Percentiles rank a stretch among this genome's conserved stretches.
phyloP scores from a whole-genome alignment of 1,140 invertebrate genomes.

The honey bee (Apis mellifera) region DNA sequence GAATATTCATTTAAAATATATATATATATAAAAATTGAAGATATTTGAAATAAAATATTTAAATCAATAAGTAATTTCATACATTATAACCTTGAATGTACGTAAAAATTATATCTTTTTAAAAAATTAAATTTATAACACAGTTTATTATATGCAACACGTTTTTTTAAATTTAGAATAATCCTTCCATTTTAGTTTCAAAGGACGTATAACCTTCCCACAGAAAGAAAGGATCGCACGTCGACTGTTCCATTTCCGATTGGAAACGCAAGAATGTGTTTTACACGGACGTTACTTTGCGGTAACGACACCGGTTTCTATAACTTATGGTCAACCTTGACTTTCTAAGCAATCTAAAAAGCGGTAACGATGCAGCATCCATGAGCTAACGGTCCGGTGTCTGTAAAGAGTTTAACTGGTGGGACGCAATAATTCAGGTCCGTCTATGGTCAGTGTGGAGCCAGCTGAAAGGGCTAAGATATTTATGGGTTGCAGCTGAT shows the following conservation, averaged over 20 bases:
- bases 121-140: too few relatives aligned
- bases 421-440: slow-evolving; percentile 60
- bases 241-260: slow-evolving; percentile 30
- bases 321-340: slow-evolving; percentile 53
- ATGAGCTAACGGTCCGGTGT: slow-evolving; percentile 40
- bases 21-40: background rate
- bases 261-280: slow-evolving; percentile 36
- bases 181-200: background rate
- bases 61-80: too few relatives aligned
- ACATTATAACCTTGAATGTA: too few relatives aligned
- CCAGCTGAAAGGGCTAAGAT: slow-evolving; percentile 60
- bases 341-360: slow-evolving; percentile 40
- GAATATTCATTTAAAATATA: background rate
- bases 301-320: slow-evolving; percentile 46
- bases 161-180: background rate
- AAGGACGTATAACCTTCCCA: background rate
- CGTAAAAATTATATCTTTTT: too few relatives aligned
- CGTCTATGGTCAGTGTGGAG: slow-evolving; percentile 55
- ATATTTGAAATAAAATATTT: background rate
- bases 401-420: slow-evolving; percentile 64
- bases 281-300: slow-evolving; percentile 30
- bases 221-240: background rate
- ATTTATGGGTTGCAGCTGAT: slow-evolving; percentile 64
- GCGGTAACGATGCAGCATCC: slow-evolving; percentile 53
- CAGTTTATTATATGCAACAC: too few relatives aligned